These are phyloP conservation scores for Brachyrhaphis roseni DNA, from an alignment of 2,797 vertebrate species.

Conservation along the genomic window DNA sequence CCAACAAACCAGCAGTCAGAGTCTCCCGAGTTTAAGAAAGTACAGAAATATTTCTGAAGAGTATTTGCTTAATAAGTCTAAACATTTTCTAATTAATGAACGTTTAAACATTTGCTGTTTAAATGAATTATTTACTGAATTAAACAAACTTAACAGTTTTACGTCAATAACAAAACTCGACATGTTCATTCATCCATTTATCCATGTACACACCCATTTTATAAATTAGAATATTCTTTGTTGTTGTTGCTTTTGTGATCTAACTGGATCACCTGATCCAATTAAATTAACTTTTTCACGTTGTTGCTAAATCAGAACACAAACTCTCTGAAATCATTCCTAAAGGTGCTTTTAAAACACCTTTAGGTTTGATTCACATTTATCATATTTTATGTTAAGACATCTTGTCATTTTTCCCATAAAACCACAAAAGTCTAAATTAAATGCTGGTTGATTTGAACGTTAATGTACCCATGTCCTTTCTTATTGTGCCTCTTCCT, in stretches of 20 bases:
- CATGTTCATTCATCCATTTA: background rate
- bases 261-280: background rate
- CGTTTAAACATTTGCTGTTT: background rate
- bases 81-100: background rate
- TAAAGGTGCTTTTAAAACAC: too few species aligned
- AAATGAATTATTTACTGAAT: background rate
- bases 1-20: background rate
- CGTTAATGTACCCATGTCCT: background rate
- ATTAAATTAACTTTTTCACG: background rate
- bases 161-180: background rate
- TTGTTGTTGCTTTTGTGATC: background rate
- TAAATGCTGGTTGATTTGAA: background rate
- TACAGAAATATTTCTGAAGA: background rate
- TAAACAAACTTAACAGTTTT: background rate
- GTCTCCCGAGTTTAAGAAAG: background rate
- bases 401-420: background rate
- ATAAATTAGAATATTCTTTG: too few species aligned
- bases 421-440: background rate
- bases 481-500: background rate
- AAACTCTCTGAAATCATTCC: background rate
- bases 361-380: background rate
- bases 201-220: too few species aligned
- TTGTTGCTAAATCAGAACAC: background rate
- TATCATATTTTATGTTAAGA: background rate
- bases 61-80: background rate